phyloP scores from a whole-genome alignment of 1,140 invertebrate genomes.

The Drosophila grimshawi region DNA sequence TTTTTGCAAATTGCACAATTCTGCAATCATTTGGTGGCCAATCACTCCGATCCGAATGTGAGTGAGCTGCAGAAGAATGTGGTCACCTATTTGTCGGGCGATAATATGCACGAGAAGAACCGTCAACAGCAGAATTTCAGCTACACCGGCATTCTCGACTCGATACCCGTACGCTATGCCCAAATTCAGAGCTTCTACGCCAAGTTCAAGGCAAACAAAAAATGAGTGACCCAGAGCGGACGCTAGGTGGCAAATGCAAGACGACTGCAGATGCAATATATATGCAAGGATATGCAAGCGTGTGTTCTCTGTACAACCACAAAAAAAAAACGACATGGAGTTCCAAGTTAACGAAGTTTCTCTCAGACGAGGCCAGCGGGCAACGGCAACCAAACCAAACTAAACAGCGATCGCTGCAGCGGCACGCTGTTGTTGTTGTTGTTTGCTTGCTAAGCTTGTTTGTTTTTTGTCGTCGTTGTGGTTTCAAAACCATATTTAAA shows the following conservation, averaged over 20 bases:
- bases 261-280: conserved; percentile 70
- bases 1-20: conserved; percentile 83
- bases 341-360: conserved; percentile 78
- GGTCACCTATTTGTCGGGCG: conserved; percentile 80
- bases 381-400: conserved; percentile 51
- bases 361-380: conserved; percentile 57
- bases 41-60: conserved; percentile 79
- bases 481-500: conserved; percentile 2
- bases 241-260: conserved; percentile 66
- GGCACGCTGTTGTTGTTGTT: neutral
- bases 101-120: conserved; percentile 80
- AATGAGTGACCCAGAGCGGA: conserved; percentile 66
- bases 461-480: conserved; percentile 14
- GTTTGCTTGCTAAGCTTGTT: conserved; percentile 2
- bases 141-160: conserved; percentile 81
- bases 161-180: conserved; percentile 81
- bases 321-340: conserved; percentile 70
- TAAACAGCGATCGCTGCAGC: conserved; percentile 63
- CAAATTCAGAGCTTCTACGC: conserved; percentile 83
- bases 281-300: conserved; percentile 58
- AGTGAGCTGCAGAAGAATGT: conserved; percentile 79
- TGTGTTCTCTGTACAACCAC: conserved; percentile 74
- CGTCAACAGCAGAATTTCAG: conserved; percentile 81
- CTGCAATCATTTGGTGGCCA: conserved; percentile 82
- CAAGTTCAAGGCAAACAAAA: conserved; percentile 83